phyloP scores from a whole-genome alignment of 2,797 vertebrate species.

The Acipenser transmontanus region DNA sequence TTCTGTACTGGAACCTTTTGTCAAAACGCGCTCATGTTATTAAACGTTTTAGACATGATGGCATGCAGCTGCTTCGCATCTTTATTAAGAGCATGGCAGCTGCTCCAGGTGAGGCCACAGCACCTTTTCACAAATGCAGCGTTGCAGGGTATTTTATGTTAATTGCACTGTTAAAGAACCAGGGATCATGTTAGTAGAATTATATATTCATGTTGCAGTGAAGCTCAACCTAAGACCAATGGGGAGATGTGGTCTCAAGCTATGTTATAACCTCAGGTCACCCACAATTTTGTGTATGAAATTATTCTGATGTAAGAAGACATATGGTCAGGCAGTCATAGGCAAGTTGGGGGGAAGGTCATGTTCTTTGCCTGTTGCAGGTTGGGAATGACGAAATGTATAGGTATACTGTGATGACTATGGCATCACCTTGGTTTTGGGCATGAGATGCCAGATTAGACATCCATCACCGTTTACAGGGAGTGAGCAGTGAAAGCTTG shows the following conservation, averaged over 20 bases:
- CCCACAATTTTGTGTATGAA: neutral
- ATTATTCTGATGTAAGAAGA: slow-evolving; percentile 40
- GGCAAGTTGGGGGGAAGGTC: slow-evolving; percentile 51
- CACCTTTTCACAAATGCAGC: no score
- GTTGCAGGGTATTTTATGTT: no score
- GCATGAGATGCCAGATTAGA: no score
- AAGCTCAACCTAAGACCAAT: neutral
- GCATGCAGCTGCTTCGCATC: neutral
- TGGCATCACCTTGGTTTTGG: no score
- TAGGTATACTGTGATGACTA: no score
- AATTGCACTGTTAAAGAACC: no score
- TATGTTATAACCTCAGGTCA: neutral
- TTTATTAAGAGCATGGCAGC: neutral
- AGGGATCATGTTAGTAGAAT: no score
- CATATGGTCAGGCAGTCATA: slow-evolving; percentile 32
- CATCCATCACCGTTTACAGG: no score
- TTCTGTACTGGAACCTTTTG: neutral
- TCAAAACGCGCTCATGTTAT: neutral
- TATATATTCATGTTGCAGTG: no score
- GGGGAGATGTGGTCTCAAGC: slow-evolving; percentile 4
- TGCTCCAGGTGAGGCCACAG: neutral
- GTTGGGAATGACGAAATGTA: slow-evolving; percentile 14
- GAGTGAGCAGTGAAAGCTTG: no score
- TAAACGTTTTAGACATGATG: slow-evolving; percentile 5
- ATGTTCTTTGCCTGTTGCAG: slow-evolving; percentile 36